These are phyloP conservation scores for Amazona vittata DNA, from an alignment of 2,113 vertebrate species.

Conservation along the genomic window DNA sequence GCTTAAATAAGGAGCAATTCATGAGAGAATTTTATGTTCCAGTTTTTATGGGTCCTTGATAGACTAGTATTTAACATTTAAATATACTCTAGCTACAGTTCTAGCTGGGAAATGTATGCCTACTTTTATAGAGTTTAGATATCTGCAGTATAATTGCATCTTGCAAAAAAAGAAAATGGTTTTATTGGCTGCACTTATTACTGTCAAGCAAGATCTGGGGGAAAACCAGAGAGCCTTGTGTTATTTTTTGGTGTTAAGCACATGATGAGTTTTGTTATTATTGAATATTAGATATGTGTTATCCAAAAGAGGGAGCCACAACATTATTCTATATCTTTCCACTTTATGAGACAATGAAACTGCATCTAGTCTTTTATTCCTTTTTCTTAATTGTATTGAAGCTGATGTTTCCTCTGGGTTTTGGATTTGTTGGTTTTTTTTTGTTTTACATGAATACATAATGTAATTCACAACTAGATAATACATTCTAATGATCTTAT, in stretches of 20 bases:
- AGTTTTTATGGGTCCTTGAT: not conserved
- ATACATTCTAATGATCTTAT: not conserved
- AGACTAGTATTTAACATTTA: not conserved
- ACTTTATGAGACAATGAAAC: not conserved
- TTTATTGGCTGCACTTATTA: not conserved
- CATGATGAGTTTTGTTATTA: not conserved
- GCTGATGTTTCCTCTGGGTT: not conserved
- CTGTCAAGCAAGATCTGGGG: not conserved
- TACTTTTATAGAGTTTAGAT: not conserved
- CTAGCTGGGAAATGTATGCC: not conserved
- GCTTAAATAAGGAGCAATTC: not conserved
- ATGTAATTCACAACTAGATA: not conserved
- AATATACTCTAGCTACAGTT: not conserved
- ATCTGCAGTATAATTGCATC: not conserved
- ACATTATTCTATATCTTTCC: conserved; percentile 38
- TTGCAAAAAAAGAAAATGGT: not conserved
- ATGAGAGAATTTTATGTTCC: not conserved
- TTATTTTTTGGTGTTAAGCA: not conserved
- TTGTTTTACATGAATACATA: not conserved
- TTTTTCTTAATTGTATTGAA: not conserved
- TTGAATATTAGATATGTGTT: not conserved
- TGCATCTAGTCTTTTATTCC: not conserved
- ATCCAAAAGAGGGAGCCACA: conserved; percentile 78
- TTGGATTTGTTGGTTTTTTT: not conserved
- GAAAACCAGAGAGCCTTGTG: not conserved